Percentiles rank a stretch among this genome's conserved stretches.
Evolutionary conservation across 2,888 invertebrate species (phyloP).

Genomic region (Lottia gigantea): DNA sequence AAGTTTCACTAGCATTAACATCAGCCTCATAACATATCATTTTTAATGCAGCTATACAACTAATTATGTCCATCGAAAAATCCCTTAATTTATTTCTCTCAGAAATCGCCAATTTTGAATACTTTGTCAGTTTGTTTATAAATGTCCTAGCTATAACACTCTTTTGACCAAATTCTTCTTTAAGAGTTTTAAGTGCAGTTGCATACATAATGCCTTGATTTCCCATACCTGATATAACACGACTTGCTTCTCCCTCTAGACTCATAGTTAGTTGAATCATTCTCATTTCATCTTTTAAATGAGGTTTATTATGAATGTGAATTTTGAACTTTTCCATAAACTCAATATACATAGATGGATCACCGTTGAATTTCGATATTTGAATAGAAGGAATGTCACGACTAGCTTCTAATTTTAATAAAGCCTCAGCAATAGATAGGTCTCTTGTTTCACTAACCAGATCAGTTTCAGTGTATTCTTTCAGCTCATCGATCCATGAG

Average conservation of each 20-base stretch:
- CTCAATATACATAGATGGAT: slow-evolving; percentile 16
- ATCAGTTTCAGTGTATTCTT: slow-evolving; percentile 13
- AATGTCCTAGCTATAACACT: slow-evolving; percentile 18
- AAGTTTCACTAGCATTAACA: slow-evolving; percentile 10
- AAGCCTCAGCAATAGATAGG: slow-evolving; percentile 8
- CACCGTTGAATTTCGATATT: slow-evolving; percentile 7
- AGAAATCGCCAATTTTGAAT: neutral
- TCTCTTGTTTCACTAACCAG: neutral
- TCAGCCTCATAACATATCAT: slow-evolving; percentile 11
- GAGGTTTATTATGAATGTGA: slow-evolving; percentile 21
- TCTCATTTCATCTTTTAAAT: slow-evolving; percentile 19
- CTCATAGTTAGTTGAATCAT: slow-evolving; percentile 19
- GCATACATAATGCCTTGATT: slow-evolving; percentile 17
- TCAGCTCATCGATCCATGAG: neutral
- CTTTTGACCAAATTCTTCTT: slow-evolving; percentile 22
- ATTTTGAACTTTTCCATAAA: slow-evolving; percentile 23
- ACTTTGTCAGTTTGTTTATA: slow-evolving; percentile 15
- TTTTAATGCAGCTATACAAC: slow-evolving; percentile 16
- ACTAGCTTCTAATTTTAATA: slow-evolving; percentile 15
- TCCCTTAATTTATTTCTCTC: slow-evolving; percentile 15
- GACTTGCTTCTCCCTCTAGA: slow-evolving; percentile 18
- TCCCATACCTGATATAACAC: slow-evolving; percentile 17
- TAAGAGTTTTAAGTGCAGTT: slow-evolving; percentile 18
- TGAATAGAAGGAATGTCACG: slow-evolving; percentile 14
- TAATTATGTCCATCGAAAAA: slow-evolving; percentile 17